These are phyloP conservation scores for Limnephilus marmoratus DNA, from an alignment of 2,888 invertebrate genomes.

Conservation along the genomic window DNA sequence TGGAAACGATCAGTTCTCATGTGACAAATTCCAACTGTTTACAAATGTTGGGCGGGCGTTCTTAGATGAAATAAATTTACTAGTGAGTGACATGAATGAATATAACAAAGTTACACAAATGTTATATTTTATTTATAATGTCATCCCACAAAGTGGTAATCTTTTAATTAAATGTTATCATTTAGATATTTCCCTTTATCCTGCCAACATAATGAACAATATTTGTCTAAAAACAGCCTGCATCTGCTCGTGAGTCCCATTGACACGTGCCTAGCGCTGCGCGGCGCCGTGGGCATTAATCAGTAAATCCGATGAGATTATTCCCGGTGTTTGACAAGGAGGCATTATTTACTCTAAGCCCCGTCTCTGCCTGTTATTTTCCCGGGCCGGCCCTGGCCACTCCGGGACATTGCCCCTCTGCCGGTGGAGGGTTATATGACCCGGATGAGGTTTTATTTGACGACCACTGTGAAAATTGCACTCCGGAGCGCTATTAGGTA, in stretches of 20 bases:
- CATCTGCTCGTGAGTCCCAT: neutral
- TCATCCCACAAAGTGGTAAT: too few species aligned
- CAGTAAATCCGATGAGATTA: too few species aligned
- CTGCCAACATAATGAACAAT: neutral
- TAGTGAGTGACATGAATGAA: too few species aligned
- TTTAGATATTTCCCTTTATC: neutral
- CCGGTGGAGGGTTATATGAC: neutral
- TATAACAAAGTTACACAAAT: too few species aligned
- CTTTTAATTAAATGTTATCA: too few species aligned
- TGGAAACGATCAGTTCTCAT: too few species aligned
- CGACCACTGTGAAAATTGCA: neutral
- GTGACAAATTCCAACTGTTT: too few species aligned
- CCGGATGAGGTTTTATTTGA: neutral
- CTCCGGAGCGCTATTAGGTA: neutral
- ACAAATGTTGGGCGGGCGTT: too few species aligned
- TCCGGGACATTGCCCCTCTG: neutral
- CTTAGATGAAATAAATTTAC: too few species aligned
- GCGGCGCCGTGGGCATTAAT: too few species aligned
- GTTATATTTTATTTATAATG: too few species aligned
- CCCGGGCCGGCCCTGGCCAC: neutral
- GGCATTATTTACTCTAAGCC: neutral
- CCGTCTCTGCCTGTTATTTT: neutral
- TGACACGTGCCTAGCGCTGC: neutral
- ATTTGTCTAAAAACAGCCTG: neutral
- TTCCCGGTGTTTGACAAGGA: neutral